A percentile compares a stretch with the other conserved stretches of the same genome.
These are phyloP conservation scores for Ypsolopha scabrella DNA, from an alignment of 2,888 invertebrate species.

Conservation along the genomic window DNA sequence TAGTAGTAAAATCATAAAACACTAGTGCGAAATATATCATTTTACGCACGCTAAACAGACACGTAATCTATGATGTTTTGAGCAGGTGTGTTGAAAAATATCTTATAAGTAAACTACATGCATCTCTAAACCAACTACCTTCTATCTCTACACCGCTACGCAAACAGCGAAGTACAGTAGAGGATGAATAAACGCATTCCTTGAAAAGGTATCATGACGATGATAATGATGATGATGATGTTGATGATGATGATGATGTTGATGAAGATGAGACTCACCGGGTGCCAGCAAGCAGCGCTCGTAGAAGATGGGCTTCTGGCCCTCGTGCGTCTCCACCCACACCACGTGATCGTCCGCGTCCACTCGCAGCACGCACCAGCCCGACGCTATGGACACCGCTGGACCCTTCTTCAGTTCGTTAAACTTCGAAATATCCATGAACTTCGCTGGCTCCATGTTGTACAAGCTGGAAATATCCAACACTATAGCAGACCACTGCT, in stretches of 20 bases:
- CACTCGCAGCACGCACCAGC: conserved; percentile 47
- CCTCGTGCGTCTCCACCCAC: conserved; percentile 38
- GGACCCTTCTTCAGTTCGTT: conserved; percentile 44
- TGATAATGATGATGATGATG: not conserved
- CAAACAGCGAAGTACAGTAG: too few relatives aligned
- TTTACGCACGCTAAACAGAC: too few relatives aligned
- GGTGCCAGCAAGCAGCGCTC: conserved; percentile 47
- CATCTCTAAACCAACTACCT: too few relatives aligned
- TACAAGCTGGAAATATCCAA: conserved; percentile 35
- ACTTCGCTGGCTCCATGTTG: conserved; percentile 25
- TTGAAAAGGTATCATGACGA: not conserved
- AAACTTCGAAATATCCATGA: conserved; percentile 46
- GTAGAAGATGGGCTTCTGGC: conserved; percentile 53
- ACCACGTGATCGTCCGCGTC: conserved; percentile 51
- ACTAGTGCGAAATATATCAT: too few relatives aligned
- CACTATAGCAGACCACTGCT: conserved; percentile 2
- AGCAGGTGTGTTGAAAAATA: too few relatives aligned
- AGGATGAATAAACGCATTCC: not conserved
- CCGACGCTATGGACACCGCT: conserved; percentile 46
- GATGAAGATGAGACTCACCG: conserved; percentile 21
- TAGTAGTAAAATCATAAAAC: too few relatives aligned
- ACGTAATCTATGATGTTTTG: too few relatives aligned
- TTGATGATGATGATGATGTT: not conserved
- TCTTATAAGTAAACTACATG: too few relatives aligned
- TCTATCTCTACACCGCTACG: too few relatives aligned